Evolutionary conservation across 2,797 vertebrate species (phyloP).

Genomic region (Octomys mimax): DNA sequence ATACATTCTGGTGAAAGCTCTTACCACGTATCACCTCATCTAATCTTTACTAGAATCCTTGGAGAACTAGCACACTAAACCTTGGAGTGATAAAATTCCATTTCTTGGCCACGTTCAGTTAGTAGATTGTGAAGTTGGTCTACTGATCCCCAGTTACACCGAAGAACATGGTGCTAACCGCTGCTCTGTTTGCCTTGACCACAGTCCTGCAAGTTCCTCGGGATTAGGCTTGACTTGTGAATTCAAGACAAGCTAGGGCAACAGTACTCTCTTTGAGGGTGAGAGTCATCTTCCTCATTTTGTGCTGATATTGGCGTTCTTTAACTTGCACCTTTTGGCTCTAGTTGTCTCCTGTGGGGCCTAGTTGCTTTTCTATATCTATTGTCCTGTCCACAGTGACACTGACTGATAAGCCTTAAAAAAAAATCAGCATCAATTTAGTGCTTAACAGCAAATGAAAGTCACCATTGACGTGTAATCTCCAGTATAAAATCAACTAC

Average conservation of each 20-base stretch:
- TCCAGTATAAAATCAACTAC: slow-evolving; percentile 12
- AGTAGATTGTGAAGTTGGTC: neutral
- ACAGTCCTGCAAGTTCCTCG: neutral
- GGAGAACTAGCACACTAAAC: neutral
- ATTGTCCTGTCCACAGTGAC: neutral
- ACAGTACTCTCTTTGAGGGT: neutral
- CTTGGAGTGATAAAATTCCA: neutral
- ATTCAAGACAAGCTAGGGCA: neutral
- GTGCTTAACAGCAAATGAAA: neutral
- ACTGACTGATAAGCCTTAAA: neutral
- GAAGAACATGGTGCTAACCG: neutral
- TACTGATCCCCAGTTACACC: neutral
- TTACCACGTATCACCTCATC: neutral
- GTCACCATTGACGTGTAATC: neutral
- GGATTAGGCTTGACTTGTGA: neutral
- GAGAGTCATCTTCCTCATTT: neutral
- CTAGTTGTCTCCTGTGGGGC: neutral
- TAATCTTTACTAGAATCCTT: neutral
- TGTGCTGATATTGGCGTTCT: neutral
- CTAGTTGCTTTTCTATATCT: neutral
- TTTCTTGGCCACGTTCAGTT: neutral
- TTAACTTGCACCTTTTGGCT: neutral
- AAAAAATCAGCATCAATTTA: neutral
- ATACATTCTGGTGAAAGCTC: neutral
- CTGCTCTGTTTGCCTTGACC: neutral